Evolutionary conservation across 1,140 invertebrate species (phyloP).

Genomic region (Eurosta solidaginis): DNA sequence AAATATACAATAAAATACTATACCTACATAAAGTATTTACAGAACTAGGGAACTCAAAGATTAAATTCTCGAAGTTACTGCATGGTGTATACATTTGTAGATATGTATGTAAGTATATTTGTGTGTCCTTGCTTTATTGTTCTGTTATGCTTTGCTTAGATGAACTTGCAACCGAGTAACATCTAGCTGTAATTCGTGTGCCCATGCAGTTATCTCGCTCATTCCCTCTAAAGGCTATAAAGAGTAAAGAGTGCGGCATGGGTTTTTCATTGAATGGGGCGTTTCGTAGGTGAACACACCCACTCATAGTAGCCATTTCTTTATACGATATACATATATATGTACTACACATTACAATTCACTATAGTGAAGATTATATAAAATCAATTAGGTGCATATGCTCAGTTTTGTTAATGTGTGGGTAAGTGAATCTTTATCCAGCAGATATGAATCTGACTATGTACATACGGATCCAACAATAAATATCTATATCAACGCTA

Average conservation of each 20-base stretch:
- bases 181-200: background rate
- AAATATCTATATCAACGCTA: background rate
- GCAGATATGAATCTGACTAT: background rate
- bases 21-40: no score
- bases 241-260: background rate
- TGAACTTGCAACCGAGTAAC: background rate
- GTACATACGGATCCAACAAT: background rate
- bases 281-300: conserved; percentile 44
- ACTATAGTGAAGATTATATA: conserved; percentile 3
- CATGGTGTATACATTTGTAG: no score
- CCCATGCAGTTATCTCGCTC: background rate
- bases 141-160: background rate
- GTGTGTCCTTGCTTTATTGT: background rate
- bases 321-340: conserved; percentile 1
- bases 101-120: no score
- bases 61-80: no score
- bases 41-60: no score
- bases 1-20: no score
- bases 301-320: conserved; percentile 46
- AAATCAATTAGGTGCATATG: conserved; percentile 9
- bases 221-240: no score
- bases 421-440: background rate
- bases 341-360: background rate
- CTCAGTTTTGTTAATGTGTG: background rate
- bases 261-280: conserved; percentile 32